phyloP scores from a whole-genome alignment of 2,888 invertebrate species.

The Oligia fasciuncula region DNA sequence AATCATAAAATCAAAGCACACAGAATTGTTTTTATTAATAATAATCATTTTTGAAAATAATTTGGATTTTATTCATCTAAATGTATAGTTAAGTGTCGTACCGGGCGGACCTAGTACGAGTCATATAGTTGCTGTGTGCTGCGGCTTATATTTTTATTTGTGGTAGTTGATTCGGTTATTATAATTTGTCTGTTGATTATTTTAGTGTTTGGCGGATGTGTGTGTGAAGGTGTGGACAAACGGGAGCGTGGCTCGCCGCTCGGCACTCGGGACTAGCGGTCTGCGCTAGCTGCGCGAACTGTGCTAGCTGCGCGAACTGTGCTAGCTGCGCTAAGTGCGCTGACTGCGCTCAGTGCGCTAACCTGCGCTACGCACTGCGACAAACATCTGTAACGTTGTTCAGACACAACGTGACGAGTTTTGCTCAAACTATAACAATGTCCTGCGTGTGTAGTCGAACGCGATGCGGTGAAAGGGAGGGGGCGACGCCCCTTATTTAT shows the following conservation, averaged over 20 bases:
- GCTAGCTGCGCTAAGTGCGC: background rate
- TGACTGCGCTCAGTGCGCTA: background rate
- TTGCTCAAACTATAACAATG: slow-evolving; percentile 74
- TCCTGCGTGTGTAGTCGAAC: slow-evolving; percentile 72
- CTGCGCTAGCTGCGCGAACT: background rate
- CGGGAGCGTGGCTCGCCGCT: slow-evolving; percentile 50
- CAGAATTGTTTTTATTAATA: slow-evolving; percentile 78
- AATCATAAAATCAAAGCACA: slow-evolving; percentile 64
- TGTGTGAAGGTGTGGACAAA: slow-evolving; percentile 64
- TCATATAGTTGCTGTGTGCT: slow-evolving; percentile 67
- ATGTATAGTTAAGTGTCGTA: slow-evolving; percentile 52
- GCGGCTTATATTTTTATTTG: slow-evolving; percentile 70
- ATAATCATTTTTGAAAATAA: slow-evolving; percentile 78
- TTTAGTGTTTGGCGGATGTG: slow-evolving; percentile 73
- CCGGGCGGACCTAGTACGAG: slow-evolving; percentile 68
- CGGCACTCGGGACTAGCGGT: slow-evolving; percentile 29
- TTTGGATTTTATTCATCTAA: slow-evolving; percentile 77
- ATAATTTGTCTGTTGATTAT: slow-evolving; percentile 79
- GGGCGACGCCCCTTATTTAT: slow-evolving; percentile 86
- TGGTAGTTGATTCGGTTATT: slow-evolving; percentile 75
- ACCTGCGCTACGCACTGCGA: slow-evolving; percentile 27
- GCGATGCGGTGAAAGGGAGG: slow-evolving; percentile 77
- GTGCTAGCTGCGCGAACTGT: background rate
- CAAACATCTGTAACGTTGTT: slow-evolving; percentile 64
- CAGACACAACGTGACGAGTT: slow-evolving; percentile 68